Evolutionary conservation across 2,113 vertebrate genomes (phyloP), one percentile per base, ranked within the genome.

Genomic region (Tragelaphus buxtoni): DNA sequence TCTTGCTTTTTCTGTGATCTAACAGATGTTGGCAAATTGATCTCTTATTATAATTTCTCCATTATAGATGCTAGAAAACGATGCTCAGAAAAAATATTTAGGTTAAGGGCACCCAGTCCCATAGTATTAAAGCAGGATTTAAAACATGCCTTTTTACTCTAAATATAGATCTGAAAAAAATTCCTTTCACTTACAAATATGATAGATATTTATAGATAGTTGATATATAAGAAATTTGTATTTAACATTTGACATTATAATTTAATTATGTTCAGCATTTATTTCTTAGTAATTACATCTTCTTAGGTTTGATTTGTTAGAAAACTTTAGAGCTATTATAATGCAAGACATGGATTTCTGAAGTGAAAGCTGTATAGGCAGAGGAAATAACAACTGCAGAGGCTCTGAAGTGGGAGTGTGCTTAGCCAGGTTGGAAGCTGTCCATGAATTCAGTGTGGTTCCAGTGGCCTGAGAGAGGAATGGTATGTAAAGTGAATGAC

Each of bases 231-330:
- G 6, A 82, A 79, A 56, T 20, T 81, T 55, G 45, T 77, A 20
- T 35, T 93, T 13, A 72, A 42, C 4, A 45, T 61, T 65, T 61
- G 32, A 61, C 84, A 60, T 28, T 55, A 30, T 61, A 60, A 87
- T 74, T 42, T 72, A 88, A 81, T 79, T 81, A 39, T 89, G 79
- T 58, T 88, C 45, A 91, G 3, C 24, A 14, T 83, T 87, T 58
- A n/a, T 92, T 74, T 91, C 53, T 92, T 77, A 88, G 12, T 95
- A 89, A 95, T 90, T 83, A 30, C n/a, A 7, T 60, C 30, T 93
- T 90, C 39, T 81, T 51, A 85, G 32, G 12, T 55, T 82, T 83
- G 61, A 28, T 35, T 84, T 84, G 1, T n/a, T 55, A 61, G 89
- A 93, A 88, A 60, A 90, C 53, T 69, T 30, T 81, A 63, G 58